phyloP scores from a whole-genome alignment of 2,888 invertebrate genomes.

The Drosophila anomalata region DNA sequence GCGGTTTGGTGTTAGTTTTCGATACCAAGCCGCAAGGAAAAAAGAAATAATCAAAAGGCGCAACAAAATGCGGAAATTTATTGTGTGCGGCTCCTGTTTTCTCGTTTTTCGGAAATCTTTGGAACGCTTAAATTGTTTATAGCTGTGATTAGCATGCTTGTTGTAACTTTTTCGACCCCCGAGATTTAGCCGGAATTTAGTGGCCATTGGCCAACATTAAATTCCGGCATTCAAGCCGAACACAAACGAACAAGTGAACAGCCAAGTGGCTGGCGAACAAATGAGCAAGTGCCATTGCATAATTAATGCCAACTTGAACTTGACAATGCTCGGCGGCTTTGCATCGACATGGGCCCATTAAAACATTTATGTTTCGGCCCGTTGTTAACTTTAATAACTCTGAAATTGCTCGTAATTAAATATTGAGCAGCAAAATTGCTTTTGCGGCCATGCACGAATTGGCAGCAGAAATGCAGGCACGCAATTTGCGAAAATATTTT shows the following conservation, averaged over 20 bases:
- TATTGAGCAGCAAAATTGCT: constrained; percentile 48
- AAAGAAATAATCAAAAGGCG: constrained; percentile 45
- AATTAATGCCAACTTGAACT: constrained; percentile 73
- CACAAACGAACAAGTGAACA: constrained; percentile 9
- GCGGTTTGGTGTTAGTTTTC: constrained; percentile 50
- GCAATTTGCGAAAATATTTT: constrained; percentile 55
- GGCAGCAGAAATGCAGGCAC: constrained; percentile 64
- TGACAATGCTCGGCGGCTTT: constrained; percentile 59
- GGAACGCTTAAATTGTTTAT: constrained; percentile 74
- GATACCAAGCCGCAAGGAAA: constrained; percentile 61
- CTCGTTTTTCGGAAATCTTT: constrained; percentile 71
- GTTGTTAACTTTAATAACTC: constrained; percentile 72
- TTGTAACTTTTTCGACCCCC: constrained; percentile 54
- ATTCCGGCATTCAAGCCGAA: constrained; percentile 4
- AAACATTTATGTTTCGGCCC: constrained; percentile 41
- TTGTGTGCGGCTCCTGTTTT: constrained; percentile 57
- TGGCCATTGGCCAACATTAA: constrained; percentile 9
- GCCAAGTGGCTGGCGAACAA: constrained; percentile 45
- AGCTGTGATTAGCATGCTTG: constrained; percentile 73
- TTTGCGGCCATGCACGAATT: constrained; percentile 45
- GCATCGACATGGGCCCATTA: constrained; percentile 53
- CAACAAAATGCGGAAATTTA: constrained; percentile 76
- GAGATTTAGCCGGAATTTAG: constrained; percentile 2
- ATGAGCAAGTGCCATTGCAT: constrained; percentile 57
- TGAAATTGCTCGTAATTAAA: constrained; percentile 67